phyloP scores from a whole-genome alignment of 2,888 invertebrate species.

The Harmothoe impar region DNA sequence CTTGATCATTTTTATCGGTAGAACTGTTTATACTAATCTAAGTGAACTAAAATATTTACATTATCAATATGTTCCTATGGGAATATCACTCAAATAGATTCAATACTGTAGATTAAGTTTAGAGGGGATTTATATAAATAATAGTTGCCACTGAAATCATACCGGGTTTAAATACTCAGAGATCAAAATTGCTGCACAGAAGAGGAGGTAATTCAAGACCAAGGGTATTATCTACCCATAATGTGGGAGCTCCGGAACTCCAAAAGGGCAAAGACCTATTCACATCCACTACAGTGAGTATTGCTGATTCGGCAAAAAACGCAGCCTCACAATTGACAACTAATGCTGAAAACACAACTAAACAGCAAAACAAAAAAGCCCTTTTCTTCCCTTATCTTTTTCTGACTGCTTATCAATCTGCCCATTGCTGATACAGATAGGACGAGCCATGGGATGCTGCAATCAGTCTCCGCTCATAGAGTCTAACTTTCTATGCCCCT shows the following conservation, averaged over 20 bases:
- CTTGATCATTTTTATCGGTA: neutral
- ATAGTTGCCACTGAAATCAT: too few species aligned
- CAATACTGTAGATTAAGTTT: neutral
- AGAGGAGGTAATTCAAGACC: too few species aligned
- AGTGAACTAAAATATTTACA: neutral
- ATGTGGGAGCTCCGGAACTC: too few species aligned
- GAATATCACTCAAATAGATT: neutral
- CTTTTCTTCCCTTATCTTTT: neutral
- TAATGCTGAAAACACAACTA: neutral
- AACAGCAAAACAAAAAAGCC: too few species aligned
- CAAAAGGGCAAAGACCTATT: too few species aligned
- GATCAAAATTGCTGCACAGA: too few species aligned
- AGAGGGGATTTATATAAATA: too few species aligned
- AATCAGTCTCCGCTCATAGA: constrained; percentile 8
- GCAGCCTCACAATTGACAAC: too few species aligned
- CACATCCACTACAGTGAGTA: too few species aligned
- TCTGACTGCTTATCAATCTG: neutral
- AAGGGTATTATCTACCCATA: too few species aligned
- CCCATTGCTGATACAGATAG: constrained; percentile 8
- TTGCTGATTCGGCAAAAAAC: too few species aligned
- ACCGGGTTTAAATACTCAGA: too few species aligned
- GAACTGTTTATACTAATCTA: neutral
- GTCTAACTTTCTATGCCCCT: neutral
- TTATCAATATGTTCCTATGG: constrained; percentile 20
- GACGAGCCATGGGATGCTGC: constrained; percentile 1